Evolutionary conservation across 2,113 vertebrate species (phyloP).

Genomic region (Stegastes partitus): DNA sequence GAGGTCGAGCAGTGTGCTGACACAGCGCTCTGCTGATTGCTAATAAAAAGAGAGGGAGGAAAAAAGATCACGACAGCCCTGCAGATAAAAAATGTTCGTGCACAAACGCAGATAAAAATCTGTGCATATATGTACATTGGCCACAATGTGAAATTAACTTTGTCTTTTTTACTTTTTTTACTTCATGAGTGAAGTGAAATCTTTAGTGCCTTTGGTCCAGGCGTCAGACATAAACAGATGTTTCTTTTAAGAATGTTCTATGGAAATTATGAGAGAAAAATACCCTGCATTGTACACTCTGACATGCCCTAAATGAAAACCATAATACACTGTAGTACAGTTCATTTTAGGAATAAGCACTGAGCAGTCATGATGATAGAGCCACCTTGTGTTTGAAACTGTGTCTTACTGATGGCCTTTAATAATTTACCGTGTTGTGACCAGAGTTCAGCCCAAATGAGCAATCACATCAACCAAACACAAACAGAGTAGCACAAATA

Average conservation of each 20-base stretch:
- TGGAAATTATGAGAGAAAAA: too few relatives aligned
- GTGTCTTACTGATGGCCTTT: neutral
- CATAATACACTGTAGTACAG: slow-evolving; percentile 3
- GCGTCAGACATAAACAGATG: neutral
- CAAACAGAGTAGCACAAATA: too few relatives aligned
- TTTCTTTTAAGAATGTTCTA: neutral
- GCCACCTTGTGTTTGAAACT: slow-evolving; percentile 42
- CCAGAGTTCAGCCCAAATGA: neutral
- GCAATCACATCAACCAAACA: neutral
- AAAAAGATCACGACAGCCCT: neutral
- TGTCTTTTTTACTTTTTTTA: neutral
- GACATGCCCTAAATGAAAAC: neutral
- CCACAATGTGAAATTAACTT: too few relatives aligned
- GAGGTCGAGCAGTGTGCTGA: slow-evolving; percentile 96
- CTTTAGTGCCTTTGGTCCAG: neutral
- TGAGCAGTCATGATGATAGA: slow-evolving; percentile 3
- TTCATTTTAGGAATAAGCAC: neutral
- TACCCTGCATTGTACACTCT: neutral
- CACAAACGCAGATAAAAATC: neutral
- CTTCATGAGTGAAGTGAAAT: too few relatives aligned
- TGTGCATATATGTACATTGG: too few relatives aligned
- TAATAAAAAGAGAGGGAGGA: slow-evolving; percentile 63
- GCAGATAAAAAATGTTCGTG: neutral
- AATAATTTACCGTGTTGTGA: neutral
- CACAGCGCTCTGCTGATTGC: slow-evolving; percentile 98